Conservation (phyloP, 1,140 invertebrate genomes). For the Polypedilum pembai region DNA sequence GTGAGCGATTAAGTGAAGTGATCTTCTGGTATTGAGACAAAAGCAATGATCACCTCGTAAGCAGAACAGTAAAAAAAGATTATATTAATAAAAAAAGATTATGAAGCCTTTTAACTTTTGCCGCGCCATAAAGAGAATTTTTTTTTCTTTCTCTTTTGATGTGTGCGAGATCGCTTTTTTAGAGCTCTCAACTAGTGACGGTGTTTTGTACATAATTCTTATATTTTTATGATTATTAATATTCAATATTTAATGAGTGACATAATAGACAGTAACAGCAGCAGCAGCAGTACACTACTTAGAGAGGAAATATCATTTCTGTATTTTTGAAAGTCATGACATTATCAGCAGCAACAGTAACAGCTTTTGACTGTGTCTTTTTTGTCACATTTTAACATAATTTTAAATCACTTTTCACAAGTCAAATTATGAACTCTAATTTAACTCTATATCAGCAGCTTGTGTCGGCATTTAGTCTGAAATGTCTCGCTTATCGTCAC, state of each 20-base stretch:
- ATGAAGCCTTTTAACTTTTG: slow-evolving; percentile 15
- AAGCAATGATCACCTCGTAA: slow-evolving; percentile 27
- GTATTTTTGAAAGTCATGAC: too few relatives aligned
- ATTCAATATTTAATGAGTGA: slow-evolving; percentile 35
- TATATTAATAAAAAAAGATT: slow-evolving; percentile 29
- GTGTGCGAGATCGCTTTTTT: slow-evolving; percentile 4
- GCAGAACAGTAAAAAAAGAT: slow-evolving; percentile 28
- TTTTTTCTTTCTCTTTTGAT: not conserved
- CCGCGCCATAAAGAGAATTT: not conserved
- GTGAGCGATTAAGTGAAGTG: not conserved
- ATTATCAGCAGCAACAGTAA: not conserved
- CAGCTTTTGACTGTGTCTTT: not conserved
- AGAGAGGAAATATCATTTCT: too few relatives aligned
- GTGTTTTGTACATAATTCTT: not conserved
- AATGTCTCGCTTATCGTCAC: too few relatives aligned
- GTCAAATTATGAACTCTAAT: too few relatives aligned
- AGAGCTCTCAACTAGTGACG: not conserved
- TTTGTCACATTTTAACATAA: slow-evolving; percentile 1
- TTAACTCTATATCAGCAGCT: not conserved
- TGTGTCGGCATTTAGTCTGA: slow-evolving; percentile 10
- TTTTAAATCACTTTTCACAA: not conserved
- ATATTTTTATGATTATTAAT: not conserved
- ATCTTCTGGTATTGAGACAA: slow-evolving; percentile 28
- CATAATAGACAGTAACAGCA: slow-evolving; percentile 32
- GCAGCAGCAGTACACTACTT: too few relatives aligned